Conservation (phyloP, 1,140 invertebrate species). For the Psix sp. region DNA sequence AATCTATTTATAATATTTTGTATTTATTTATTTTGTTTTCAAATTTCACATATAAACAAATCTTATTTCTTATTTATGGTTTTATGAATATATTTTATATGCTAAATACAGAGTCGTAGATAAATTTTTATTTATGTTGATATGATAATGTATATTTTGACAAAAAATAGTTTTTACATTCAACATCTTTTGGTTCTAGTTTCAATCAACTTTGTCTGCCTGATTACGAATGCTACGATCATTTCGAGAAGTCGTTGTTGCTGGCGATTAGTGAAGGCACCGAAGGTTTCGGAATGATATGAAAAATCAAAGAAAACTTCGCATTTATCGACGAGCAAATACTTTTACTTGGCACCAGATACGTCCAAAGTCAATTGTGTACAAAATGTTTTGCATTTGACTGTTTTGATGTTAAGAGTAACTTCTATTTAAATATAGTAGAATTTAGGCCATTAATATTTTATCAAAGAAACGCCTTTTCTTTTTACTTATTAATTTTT, state of each 20-base stretch:
- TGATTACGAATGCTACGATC: constrained; percentile 95
- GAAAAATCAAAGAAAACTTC: constrained; percentile 63
- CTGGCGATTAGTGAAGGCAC: constrained; percentile 96
- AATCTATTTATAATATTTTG: too few relatives aligned
- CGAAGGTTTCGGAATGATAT: constrained; percentile 96
- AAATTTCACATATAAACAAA: background rate
- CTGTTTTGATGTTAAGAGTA: too few relatives aligned
- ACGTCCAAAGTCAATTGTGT: constrained; percentile 16
- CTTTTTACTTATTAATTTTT: too few relatives aligned
- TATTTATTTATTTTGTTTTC: too few relatives aligned
- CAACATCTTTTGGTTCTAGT: constrained; percentile 78
- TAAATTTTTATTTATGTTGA: too few relatives aligned
- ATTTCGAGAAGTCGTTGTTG: constrained; percentile 92
- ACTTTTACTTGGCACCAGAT: constrained; percentile 33
- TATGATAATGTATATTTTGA: too few relatives aligned
- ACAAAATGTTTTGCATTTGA: background rate
- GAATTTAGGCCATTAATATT: too few relatives aligned
- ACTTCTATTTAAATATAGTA: too few relatives aligned
- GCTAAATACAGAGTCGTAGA: too few relatives aligned
- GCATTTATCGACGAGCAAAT: constrained; percentile 29
- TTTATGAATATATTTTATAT: too few relatives aligned
- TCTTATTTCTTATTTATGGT: too few relatives aligned
- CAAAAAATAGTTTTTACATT: background rate
- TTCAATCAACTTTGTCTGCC: constrained; percentile 97
- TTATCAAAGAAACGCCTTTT: too few relatives aligned